phyloP scores from a whole-genome alignment of 2,888 invertebrate species.

The Nebria brevicollis region DNA sequence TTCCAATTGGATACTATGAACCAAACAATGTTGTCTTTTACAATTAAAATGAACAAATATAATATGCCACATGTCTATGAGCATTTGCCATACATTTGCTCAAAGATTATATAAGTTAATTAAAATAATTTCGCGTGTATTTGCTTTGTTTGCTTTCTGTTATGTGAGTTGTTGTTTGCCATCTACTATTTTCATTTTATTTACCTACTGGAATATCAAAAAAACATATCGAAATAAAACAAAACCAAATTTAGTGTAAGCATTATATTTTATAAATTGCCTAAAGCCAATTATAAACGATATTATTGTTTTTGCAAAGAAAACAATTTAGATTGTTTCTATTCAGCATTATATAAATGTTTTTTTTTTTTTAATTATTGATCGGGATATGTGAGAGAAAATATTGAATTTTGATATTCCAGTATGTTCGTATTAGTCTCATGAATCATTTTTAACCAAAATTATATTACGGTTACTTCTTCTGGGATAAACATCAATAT shows the following conservation, averaged over 20 bases:
- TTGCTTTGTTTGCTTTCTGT: slow-evolving; percentile 42
- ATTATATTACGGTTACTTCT: not conserved
- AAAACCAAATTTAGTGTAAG: too few relatives aligned
- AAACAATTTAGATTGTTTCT: too few relatives aligned
- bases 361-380: too few relatives aligned
- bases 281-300: too few relatives aligned
- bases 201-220: not conserved
- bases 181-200: not conserved
- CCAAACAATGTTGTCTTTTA: not conserved
- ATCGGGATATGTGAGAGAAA: not conserved
- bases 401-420: not conserved
- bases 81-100: not conserved
- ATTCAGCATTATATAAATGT: too few relatives aligned
- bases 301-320: too few relatives aligned
- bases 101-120: not conserved
- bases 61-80: not conserved
- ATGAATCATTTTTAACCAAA: not conserved
- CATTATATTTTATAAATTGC: too few relatives aligned
- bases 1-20: slow-evolving; percentile 27
- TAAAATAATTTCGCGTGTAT: slow-evolving; percentile 38
- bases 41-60: not conserved
- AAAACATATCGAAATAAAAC: not conserved
- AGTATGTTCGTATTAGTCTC: not conserved
- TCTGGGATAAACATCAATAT: slow-evolving; percentile 14
- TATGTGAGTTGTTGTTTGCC: slow-evolving; percentile 36